Base-by-base conservation (phyloP, 2,797 vertebrate species). In the Acanthurus leucopareius region DNA sequence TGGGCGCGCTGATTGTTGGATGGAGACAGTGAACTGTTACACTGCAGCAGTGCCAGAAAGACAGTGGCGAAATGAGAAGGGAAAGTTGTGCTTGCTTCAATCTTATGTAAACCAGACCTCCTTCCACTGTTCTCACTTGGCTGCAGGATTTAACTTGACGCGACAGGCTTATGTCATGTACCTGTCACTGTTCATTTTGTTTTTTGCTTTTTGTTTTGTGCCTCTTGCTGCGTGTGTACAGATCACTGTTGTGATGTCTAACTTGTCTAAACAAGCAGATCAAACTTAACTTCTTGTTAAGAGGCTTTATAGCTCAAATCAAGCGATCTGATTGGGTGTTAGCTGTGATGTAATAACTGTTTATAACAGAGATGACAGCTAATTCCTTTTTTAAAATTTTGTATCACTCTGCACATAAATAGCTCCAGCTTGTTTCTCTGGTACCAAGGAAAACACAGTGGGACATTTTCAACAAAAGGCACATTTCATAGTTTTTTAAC, bases 21-120 rank as follows among this genome's bases (percentile, higher is more conserved):
- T 75, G 74, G 81, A 89, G 87, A 73, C 63, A 59, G 77, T 60
- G 77, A 90, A 74, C 70, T 69, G 78, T 77, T 78, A 47, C 81
- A 83, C 67, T 69, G 72, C 68, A 72, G 69, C 60, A 62, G 22
- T 71, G 84, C 75, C 66, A 66, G 70, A 79, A 28, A 76, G 47
- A 73, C 22, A 7, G 78, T 35, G 48, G 74, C 64, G 77, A 77
- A 86, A 69, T n/a, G 28, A 79, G 83, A 47, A 32, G 70, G 83
- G 82, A 89, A 88, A 79, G 71, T 77, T 78, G 48, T 62, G 62
- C 79, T 76, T 48, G 10, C 54, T 80, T 87, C 59, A 64, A 63
- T 45, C 58, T 89, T 73, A 80, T 79, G 68, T 62, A 86, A 90
- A 87, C 72, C 68, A 72, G 71, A 76, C 53, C 59, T 67, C 52